Base-by-base conservation (phyloP, 2,888 invertebrate species). In the Tinea semifulvella region DNA sequence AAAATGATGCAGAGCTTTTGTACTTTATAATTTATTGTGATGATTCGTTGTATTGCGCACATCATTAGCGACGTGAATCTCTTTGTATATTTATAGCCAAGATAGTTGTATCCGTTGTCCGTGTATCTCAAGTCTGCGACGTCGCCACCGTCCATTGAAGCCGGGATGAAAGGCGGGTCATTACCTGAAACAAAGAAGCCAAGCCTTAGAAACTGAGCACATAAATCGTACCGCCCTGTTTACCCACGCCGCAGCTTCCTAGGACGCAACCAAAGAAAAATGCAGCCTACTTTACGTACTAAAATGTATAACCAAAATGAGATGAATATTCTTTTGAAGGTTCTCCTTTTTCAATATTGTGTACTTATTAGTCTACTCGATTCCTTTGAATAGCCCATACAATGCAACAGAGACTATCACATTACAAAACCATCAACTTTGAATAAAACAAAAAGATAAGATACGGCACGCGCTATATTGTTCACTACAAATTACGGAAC, bases 171-270 rank as follows among this genome's bases (percentile, higher is more conserved):
- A 79, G 79, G 71, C 53, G 65, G 76, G 75, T 79, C 79, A 79
- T 80, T 80, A 80, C 79, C 74, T 75, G 72, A 55, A 72, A 80
- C 80, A 80, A 80, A 80, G 75, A 68, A 65, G 60, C 68, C 71
- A 71, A 65, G 68, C 68, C 61, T 68, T 73, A 77, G 67, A 75
- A 75, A 68, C 75, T 48, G 47, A 69, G 63, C 65, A 73, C 71
- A 73, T 77, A 76, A 75, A 79, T 73, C 76, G 68, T 63, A 66
- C 64, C 68, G 61, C 60, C 57, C 56, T 80, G 79, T 80, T 77
- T 79, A 70, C 75, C 63, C 58, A 67, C 71, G 65, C 56, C 63
- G 61, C 63, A 60, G 63, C 66, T 70, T 64, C 66, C 69, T 69
- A 66, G 66, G 61, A 65, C 61, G 59, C 60, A 27, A 61, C 65